A percentile compares a stretch with the other conserved stretches of the same genome.
Evolutionary conservation across 2,113 vertebrate species (phyloP).

Genomic region (Labrus mixtus): DNA sequence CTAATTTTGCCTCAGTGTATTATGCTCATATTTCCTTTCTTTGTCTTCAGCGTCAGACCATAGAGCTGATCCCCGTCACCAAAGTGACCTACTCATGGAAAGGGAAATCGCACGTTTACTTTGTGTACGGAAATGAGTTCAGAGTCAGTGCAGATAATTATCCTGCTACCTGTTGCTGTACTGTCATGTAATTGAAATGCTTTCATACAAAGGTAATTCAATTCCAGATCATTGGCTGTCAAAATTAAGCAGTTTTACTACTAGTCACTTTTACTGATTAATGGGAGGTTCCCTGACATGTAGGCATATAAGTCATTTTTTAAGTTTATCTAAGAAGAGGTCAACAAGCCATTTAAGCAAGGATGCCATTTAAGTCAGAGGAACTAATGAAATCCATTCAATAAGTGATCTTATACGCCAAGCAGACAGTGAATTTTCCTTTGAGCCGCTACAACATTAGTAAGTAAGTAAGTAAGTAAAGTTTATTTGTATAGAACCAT

Average conservation of each 20-base stretch:
- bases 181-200: conserved; percentile 68
- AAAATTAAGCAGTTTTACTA: too few relatives aligned
- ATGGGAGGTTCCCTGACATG: not conserved
- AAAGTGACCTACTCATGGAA: conserved; percentile 84
- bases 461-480: too few relatives aligned
- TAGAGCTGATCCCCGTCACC: conserved; percentile 86
- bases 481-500: too few relatives aligned
- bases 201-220: not conserved
- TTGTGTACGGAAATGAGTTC: conserved; percentile 84
- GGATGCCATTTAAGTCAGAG: not conserved
- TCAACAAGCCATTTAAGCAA: not conserved
- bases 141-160: conserved; percentile 81
- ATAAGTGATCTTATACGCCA: too few relatives aligned
- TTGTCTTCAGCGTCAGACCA: conserved; percentile 81
- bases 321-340: not conserved
- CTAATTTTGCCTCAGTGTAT: not conserved
- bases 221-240: not conserved
- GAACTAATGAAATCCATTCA: not conserved
- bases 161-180: conserved; percentile 83
- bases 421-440: too few relatives aligned
- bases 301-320: not conserved
- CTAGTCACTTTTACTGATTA: not conserved
- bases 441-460: too few relatives aligned
- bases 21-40: conserved; percentile 25
- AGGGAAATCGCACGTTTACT: conserved; percentile 78